Conservation (phyloP, 2,888 invertebrate genomes). For the Chymomyza procnemis region DNA sequence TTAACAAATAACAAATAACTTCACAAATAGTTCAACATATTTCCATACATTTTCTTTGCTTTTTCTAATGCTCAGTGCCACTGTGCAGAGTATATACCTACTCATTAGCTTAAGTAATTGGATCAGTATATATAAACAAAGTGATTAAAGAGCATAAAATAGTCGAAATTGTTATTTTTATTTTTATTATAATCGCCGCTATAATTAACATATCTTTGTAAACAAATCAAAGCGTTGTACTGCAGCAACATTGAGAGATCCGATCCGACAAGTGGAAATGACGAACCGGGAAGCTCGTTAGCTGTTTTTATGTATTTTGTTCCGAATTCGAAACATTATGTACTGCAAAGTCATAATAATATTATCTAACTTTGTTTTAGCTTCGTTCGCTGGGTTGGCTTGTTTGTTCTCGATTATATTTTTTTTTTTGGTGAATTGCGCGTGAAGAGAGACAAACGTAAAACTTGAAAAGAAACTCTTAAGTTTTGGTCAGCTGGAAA, state of each 20-base stretch:
- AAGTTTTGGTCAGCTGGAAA: not conserved
- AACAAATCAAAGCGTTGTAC: not conserved
- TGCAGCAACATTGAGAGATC: not conserved
- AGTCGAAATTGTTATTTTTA: not conserved
- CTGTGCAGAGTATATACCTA: not conserved
- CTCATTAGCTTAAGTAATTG: not conserved
- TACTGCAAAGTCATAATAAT: not conserved
- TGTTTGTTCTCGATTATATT: not conserved
- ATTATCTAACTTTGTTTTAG: not conserved
- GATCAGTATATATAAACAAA: not conserved
- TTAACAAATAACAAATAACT: too few relatives aligned
- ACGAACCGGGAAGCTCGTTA: not conserved
- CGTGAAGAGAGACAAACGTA: not conserved
- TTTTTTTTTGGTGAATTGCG: not conserved
- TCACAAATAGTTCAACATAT: too few relatives aligned
- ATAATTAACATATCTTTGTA: not conserved
- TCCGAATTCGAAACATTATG: not conserved
- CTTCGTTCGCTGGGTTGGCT: not conserved
- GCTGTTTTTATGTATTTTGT: too few relatives aligned
- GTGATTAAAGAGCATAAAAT: not conserved
- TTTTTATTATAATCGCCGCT: not conserved
- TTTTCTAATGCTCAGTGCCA: not conserved
- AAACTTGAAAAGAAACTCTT: not conserved
- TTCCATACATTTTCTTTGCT: too few relatives aligned
- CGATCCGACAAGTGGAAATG: not conserved